Evolutionary conservation across 2,113 vertebrate genomes (phyloP).

Genomic region (Myrmecobius fasciatus): DNA sequence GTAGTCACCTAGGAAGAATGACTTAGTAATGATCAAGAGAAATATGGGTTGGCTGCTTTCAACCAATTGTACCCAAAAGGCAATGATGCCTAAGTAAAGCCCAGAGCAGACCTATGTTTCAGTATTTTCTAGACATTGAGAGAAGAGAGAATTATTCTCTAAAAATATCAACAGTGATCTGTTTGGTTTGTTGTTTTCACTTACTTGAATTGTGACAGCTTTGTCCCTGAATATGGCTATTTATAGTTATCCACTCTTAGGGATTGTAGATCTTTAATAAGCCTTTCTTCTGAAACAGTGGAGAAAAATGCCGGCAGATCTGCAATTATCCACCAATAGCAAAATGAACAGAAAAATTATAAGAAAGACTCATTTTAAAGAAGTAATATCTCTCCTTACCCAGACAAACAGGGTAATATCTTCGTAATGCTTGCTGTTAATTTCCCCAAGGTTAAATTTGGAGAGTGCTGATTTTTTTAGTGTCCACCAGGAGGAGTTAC

Average conservation of each 20-base stretch:
- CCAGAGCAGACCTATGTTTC: neutral
- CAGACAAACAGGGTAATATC: neutral
- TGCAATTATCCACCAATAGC: slow-evolving; percentile 70
- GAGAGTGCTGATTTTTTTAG: neutral
- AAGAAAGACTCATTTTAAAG: slow-evolving; percentile 12
- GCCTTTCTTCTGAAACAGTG: slow-evolving; percentile 51
- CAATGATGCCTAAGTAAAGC: neutral
- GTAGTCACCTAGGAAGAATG: neutral
- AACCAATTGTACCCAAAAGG: neutral
- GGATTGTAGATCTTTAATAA: slow-evolving; percentile 73
- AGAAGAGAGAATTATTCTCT: neutral
- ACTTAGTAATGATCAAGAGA: neutral
- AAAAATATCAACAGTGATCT: neutral
- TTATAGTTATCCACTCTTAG: slow-evolving; percentile 71
- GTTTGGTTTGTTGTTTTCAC: neutral
- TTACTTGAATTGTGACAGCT: slow-evolving; percentile 10
- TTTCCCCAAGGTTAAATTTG: too few species aligned
- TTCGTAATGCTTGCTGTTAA: neutral
- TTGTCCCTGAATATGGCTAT: slow-evolving; percentile 63
- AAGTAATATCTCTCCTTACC: neutral
- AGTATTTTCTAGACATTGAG: neutral
- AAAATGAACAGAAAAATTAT: slow-evolving; percentile 50
- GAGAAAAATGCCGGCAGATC: slow-evolving; percentile 56
- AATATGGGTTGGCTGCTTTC: neutral
- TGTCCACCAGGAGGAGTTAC: slow-evolving; percentile 66